phyloP scores from a whole-genome alignment of 2,888 invertebrate genomes.

The Lasiommata megera region DNA sequence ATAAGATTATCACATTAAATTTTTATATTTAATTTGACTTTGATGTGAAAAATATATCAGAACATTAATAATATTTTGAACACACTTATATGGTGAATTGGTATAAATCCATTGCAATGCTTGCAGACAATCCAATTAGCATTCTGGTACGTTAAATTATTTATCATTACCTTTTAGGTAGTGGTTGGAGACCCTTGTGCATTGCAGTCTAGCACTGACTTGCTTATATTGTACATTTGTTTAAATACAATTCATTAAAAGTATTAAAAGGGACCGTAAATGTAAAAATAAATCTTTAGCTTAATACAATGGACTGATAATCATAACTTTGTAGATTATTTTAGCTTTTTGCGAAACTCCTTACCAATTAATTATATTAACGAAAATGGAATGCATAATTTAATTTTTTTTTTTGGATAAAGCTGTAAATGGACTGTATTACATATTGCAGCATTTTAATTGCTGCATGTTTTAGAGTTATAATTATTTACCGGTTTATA shows the following conservation, averaged over 20 bases:
- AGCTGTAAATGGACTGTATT: constrained; percentile 11
- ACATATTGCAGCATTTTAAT: constrained; percentile 23
- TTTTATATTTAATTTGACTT: no score
- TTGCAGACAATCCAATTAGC: no score
- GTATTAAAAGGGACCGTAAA: constrained; percentile 32
- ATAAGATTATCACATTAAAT: background rate
- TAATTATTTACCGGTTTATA: constrained; percentile 6
- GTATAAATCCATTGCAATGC: background rate
- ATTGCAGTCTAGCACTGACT: no score
- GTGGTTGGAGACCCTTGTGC: no score
- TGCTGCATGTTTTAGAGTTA: constrained; percentile 47
- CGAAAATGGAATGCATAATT: constrained; percentile 5
- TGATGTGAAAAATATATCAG: no score
- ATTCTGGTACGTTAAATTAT: no score
- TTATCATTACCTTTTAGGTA: no score
- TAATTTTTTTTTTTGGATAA: background rate
- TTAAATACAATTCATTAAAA: constrained; percentile 20
- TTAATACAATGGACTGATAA: constrained; percentile 33
- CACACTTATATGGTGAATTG: background rate
- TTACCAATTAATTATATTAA: background rate
- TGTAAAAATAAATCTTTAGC: constrained; percentile 17
- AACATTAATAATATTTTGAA: no score
- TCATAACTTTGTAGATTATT: constrained; percentile 24
- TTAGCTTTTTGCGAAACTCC: background rate
- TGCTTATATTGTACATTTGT: constrained; percentile 1